phyloP scores from a whole-genome alignment of 92 coral and sea anemone species.

The Meandrina meandrites region DNA sequence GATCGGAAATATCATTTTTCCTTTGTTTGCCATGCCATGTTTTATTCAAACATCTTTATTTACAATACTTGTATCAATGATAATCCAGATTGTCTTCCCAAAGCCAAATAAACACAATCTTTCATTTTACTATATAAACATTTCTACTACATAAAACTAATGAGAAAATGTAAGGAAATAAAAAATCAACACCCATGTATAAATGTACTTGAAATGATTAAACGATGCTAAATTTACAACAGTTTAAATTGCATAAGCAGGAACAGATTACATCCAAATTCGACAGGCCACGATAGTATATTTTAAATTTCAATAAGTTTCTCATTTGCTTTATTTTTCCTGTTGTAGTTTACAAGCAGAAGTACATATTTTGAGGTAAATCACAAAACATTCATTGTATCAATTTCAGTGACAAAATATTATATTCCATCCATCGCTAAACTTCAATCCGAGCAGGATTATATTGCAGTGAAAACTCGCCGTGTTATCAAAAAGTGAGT shows the following conservation, averaged over 20 bases:
- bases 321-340: neutral
- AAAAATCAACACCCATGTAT: neutral
- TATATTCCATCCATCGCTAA: neutral
- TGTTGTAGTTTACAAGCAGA: neutral
- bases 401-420: neutral
- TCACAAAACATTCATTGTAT: neutral
- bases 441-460: neutral
- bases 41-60: slow-evolving; percentile 9
- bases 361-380: neutral
- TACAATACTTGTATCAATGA: slow-evolving; percentile 4
- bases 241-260: neutral
- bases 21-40: slow-evolving; percentile 8
- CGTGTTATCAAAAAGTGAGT: neutral
- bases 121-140: slow-evolving; percentile 35
- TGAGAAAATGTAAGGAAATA: neutral
- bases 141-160: neutral
- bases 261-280: neutral
- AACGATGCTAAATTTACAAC: neutral
- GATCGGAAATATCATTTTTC: neutral
- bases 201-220: neutral
- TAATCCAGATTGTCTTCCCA: slow-evolving; percentile 17
- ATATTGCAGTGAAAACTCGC: neutral
- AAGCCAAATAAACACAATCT: slow-evolving; percentile 16
- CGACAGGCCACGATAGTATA: neutral
- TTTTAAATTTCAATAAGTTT: neutral